A percentile compares a stretch with the other conserved stretches of the same genome.
phyloP scores from a whole-genome alignment of 2,888 invertebrate genomes.

The Eupithecia subfuscata region DNA sequence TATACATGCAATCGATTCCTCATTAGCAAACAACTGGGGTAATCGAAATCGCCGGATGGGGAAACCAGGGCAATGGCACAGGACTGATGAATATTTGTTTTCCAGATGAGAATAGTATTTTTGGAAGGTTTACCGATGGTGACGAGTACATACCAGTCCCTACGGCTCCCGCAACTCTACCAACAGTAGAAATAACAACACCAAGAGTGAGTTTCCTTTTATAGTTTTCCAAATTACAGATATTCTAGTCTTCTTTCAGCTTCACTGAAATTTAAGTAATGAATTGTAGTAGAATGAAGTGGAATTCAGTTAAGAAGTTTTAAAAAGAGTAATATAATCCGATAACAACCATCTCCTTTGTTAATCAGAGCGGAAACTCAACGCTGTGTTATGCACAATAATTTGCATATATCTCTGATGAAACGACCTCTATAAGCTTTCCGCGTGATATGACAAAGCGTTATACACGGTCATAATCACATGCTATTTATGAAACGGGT shows the following conservation, averaged over 20 bases:
- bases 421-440: conserved; percentile 19
- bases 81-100: conserved; percentile 34
- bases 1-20: neutral
- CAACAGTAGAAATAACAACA: conserved; percentile 55
- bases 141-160: conserved; percentile 57
- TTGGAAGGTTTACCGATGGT: conserved; percentile 69
- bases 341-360: neutral
- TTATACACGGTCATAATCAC: conserved; percentile 21
- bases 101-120: conserved; percentile 79
- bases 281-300: too few relatives aligned
- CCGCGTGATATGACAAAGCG: conserved; percentile 28
- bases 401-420: conserved; percentile 6
- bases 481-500: conserved; percentile 38
- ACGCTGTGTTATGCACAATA: neutral
- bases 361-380: neutral
- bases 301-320: too few relatives aligned
- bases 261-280: too few relatives aligned
- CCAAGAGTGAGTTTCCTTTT: conserved; percentile 53
- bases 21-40: neutral
- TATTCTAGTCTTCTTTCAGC: too few relatives aligned
- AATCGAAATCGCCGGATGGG: neutral
- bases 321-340: neutral
- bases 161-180: conserved; percentile 47
- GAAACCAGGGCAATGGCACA: neutral
- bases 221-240: neutral